phyloP scores from a whole-genome alignment of 2,113 vertebrate genomes.

The Pampusana beccarii region DNA sequence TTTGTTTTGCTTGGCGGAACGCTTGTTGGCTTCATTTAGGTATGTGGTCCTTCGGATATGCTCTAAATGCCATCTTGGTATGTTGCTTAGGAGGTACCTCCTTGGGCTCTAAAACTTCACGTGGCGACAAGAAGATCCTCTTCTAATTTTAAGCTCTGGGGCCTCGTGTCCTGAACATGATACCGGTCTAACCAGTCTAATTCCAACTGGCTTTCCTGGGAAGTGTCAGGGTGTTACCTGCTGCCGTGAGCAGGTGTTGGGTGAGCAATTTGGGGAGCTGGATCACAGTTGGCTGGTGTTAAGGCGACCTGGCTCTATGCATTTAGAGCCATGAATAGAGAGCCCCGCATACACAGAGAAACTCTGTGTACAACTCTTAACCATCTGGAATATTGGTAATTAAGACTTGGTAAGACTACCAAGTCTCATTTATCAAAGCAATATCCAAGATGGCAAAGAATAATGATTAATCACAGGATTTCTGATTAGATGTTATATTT shows the following conservation, averaged over 20 bases:
- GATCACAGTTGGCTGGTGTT: accelerated
- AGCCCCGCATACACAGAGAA: neutral
- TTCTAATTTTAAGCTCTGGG: neutral
- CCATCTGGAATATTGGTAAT: neutral
- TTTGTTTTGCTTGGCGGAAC: neutral
- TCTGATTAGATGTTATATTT: neutral
- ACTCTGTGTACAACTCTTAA: neutral
- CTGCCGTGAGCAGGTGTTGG: accelerated
- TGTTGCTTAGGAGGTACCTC: neutral
- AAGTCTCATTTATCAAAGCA: neutral
- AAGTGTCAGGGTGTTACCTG: too few relatives aligned
- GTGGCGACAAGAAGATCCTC: neutral
- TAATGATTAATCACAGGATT: slow-evolving; percentile 1
- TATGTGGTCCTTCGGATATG: neutral
- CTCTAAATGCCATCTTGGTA: neutral
- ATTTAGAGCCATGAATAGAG: neutral
- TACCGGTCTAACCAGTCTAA: neutral
- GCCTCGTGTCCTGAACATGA: neutral
- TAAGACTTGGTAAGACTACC: neutral
- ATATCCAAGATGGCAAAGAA: neutral
- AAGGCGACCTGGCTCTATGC: neutral
- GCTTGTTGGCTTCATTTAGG: neutral
- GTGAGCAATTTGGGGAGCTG: neutral
- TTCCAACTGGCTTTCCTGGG: too few relatives aligned
- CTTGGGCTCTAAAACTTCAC: neutral